A percentile compares a stretch with the other conserved stretches of the same genome.
These are phyloP conservation scores for Pseudopleuronectes americanus DNA, from an alignment of 2,797 vertebrate genomes.

Conservation along the genomic window DNA sequence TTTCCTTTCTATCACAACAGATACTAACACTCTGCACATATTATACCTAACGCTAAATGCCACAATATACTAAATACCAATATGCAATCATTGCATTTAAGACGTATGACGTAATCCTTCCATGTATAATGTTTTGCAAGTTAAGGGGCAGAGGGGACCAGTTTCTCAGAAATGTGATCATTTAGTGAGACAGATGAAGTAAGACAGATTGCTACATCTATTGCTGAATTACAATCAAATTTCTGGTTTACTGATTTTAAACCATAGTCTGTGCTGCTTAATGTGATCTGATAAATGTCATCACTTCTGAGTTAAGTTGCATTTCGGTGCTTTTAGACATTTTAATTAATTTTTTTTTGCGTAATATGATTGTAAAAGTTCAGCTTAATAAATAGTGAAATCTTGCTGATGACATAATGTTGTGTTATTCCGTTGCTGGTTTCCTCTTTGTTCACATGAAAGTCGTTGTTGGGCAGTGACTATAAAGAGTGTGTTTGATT, in stretches of 20 bases:
- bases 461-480: background rate
- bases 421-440: background rate
- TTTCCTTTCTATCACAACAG: no score
- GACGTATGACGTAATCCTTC: background rate
- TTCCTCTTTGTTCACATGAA: constrained; percentile 25
- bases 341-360: no score
- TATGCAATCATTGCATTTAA: background rate
- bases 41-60: no score
- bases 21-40: no score
- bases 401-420: background rate
- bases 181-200: background rate
- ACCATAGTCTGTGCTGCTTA: no score
- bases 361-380: background rate
- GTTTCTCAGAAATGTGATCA: background rate
- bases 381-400: background rate
- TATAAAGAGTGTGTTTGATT: constrained; percentile 22
- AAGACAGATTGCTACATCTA: background rate
- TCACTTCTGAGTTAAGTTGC: no score
- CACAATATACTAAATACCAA: background rate
- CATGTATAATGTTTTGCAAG: background rate
- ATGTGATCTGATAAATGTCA: no score
- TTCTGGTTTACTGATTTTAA: no score
- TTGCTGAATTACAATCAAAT: background rate
- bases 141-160: background rate
- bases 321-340: no score